phyloP scores from a whole-genome alignment of 2,797 vertebrate genomes.

The Myotis findleyi region DNA sequence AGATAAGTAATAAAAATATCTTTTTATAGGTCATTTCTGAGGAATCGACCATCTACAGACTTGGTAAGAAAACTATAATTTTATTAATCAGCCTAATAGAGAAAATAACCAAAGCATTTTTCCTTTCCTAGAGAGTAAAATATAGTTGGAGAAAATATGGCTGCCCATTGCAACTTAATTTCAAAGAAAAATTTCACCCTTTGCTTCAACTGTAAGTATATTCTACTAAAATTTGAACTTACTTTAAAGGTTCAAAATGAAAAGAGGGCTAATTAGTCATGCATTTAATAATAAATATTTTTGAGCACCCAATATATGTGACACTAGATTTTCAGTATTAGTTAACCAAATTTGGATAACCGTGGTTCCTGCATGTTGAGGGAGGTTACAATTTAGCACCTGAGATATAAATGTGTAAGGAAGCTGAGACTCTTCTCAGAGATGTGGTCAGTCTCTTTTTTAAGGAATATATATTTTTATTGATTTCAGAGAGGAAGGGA shows the following conservation, averaged over 20 bases:
- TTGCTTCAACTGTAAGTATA: slow-evolving; percentile 76
- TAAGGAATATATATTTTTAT: too few species aligned
- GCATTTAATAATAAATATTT: slow-evolving; percentile 1
- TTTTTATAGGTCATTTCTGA: slow-evolving; percentile 64
- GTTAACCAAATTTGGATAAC: neutral
- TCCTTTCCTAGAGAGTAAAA: slow-evolving; percentile 69
- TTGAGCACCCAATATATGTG: neutral
- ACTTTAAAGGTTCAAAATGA: slow-evolving; percentile 34
- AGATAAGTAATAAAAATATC: slow-evolving; percentile 32
- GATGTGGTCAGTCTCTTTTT: too few species aligned
- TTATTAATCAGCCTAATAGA: slow-evolving; percentile 1
- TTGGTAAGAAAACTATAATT: slow-evolving; percentile 73
- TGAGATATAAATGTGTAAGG: neutral
- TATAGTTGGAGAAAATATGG: slow-evolving; percentile 60
- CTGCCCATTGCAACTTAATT: slow-evolving; percentile 61
- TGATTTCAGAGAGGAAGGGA: too few species aligned
- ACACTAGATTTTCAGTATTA: neutral
- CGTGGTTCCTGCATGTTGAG: neutral
- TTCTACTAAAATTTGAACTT: slow-evolving; percentile 25
- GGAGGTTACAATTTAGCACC: neutral
- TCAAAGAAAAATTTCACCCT: slow-evolving; percentile 67
- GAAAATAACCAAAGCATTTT: slow-evolving; percentile 29
- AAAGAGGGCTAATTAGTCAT: neutral
- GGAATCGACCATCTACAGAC: neutral
- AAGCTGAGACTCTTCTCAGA: neutral